Evolutionary conservation across 1,140 invertebrate species (phyloP), one percentile per base, ranked within the genome.

Genomic region (Mesaphorura yosii): DNA sequence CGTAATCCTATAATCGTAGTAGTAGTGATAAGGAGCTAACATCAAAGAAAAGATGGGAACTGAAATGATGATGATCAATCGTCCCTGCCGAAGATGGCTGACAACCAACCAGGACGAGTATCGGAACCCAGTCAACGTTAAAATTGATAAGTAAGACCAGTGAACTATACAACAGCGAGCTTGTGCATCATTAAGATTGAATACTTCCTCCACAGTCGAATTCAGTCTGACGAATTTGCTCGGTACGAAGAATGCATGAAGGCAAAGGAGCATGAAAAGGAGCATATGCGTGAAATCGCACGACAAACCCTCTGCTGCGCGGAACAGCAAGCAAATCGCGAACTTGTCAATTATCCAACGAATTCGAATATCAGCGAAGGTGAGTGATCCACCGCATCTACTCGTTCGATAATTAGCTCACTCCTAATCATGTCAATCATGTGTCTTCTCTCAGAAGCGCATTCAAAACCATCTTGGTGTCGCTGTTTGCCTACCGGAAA

Each of bases 401-500:
- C n/a, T 51, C 3, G 15, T 41, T 10, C 7, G 37, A 22, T 26
- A n/a, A n/a, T n/a, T n/a, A n/a, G n/a, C n/a, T n/a, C n/a, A n/a
- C n/a, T n/a, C n/a, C n/a, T n/a, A n/a, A n/a, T n/a, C n/a, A n/a
- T n/a, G n/a, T n/a, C n/a, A n/a, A n/a, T n/a, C n/a, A n/a, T n/a
- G n/a, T n/a, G n/a, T n/a, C n/a, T n/a, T n/a, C n/a, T n/a, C n/a
- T n/a, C n/a, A n/a, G n/a, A n/a, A n/a, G n/a, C n/a, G 3, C 26
- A 51, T 22, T 19, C 39, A 14, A 56, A 62, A 38, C 40, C 37
- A n/a, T 14, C 44, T 28, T 62, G 60, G 60, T 58, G 60, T 34
- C 50, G 53, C 3, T 62, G 60, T 46, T 39, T 62, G 27, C 53
- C 60, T 3, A 62, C 60, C 14, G 53, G 56, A 19, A 42, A 58